Evolutionary conservation across 2,797 vertebrate species (phyloP).

Genomic region (Salarias fasciatus): DNA sequence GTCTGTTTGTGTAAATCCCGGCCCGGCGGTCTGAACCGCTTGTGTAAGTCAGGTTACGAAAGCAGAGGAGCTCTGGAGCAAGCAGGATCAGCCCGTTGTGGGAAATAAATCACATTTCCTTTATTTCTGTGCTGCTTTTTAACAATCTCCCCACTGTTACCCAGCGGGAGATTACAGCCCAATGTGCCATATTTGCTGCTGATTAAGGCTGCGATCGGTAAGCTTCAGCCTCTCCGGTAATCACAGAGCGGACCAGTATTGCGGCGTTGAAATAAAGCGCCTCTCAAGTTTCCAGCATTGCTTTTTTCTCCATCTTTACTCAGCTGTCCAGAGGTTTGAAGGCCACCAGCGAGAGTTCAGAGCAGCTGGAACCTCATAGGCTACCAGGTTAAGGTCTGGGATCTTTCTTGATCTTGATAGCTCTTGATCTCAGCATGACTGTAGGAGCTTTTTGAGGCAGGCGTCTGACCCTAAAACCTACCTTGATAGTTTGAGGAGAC

Average conservation of each 20-base stretch:
- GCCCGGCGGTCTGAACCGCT: constrained; percentile 3
- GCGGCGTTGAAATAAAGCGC: not conserved
- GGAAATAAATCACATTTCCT: constrained; percentile 38
- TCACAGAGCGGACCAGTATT: not conserved
- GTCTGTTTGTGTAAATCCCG: constrained; percentile 2
- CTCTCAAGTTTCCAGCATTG: too few species aligned
- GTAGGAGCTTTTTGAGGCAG: too few species aligned
- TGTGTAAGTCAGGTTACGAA: constrained; percentile 34
- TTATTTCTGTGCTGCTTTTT: constrained; percentile 33
- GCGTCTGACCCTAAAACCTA: too few species aligned
- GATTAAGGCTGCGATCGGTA: constrained; percentile 36
- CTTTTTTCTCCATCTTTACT: too few species aligned
- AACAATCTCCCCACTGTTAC: constrained; percentile 54
- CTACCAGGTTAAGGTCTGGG: not conserved
- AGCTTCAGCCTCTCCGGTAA: constrained; percentile 16
- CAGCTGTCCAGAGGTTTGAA: not conserved
- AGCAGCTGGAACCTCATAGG: not conserved
- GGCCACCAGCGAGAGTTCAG: too few species aligned
- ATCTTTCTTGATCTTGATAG: too few species aligned
- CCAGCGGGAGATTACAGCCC: constrained; percentile 43
- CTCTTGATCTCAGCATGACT: too few species aligned
- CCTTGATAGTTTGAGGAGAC: too few species aligned
- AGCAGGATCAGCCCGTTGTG: constrained; percentile 26
- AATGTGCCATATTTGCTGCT: constrained; percentile 39
- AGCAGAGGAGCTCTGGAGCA: constrained; percentile 23